These are phyloP conservation scores for Trichacis sp. DNA, from an alignment of 2,888 invertebrate species.

Conservation along the genomic window DNA sequence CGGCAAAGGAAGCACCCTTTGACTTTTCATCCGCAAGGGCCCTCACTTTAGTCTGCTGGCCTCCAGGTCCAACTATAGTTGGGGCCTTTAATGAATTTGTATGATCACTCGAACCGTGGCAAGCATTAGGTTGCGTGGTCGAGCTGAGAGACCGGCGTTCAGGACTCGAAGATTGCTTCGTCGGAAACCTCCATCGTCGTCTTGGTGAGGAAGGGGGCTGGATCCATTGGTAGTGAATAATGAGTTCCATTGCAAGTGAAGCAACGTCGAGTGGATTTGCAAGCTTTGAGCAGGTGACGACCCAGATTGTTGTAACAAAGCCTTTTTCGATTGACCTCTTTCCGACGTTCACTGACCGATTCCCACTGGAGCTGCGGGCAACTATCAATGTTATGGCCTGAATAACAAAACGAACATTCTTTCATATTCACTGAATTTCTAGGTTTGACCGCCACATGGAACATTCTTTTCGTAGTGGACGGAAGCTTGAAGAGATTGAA, in stretches of 20 bases:
- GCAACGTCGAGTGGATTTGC: not conserved
- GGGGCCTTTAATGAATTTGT: too few relatives aligned
- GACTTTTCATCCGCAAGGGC: slow-evolving; percentile 8
- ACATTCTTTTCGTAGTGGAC: too few relatives aligned
- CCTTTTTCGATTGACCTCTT: not conserved
- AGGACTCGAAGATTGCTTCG: not conserved
- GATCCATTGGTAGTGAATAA: slow-evolving; percentile 1
- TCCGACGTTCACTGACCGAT: not conserved
- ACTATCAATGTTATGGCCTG: not conserved
- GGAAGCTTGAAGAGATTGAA: too few relatives aligned
- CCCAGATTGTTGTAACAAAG: slow-evolving; percentile 3
- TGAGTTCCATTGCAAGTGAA: not conserved
- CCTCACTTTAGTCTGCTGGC: not conserved
- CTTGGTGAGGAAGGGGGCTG: not conserved
- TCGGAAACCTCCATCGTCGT: not conserved
- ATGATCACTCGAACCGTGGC: slow-evolving; percentile 19
- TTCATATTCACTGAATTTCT: too few relatives aligned
- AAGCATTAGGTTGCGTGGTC: slow-evolving; percentile 17
- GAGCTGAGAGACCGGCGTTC: not conserved
- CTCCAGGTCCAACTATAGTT: slow-evolving; percentile 7
- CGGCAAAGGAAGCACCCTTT: slow-evolving; percentile 20
- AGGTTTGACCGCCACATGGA: too few relatives aligned
- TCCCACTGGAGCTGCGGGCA: not conserved
- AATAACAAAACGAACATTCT: not conserved
- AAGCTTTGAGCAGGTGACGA: not conserved